phyloP scores from a whole-genome alignment of 2,797 vertebrate genomes.

The Anniella stebbinsi region DNA sequence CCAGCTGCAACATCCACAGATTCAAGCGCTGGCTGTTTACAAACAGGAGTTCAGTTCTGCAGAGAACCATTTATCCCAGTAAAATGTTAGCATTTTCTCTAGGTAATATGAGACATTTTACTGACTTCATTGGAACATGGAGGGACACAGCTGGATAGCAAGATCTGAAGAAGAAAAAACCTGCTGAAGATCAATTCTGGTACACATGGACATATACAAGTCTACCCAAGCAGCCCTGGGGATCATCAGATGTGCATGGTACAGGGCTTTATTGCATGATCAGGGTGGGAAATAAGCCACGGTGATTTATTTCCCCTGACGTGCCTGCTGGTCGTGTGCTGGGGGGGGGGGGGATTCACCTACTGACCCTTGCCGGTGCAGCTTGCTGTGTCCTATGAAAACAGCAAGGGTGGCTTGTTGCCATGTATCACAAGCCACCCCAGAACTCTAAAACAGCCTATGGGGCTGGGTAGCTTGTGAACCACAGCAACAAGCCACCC shows the following conservation, averaged over 20 bases:
- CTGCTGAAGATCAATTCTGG: neutral
- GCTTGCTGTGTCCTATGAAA: no score
- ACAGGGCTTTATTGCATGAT: no score
- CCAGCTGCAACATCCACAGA: conserved; percentile 7
- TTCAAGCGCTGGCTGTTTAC: neutral
- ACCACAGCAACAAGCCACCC: no score
- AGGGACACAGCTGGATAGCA: neutral
- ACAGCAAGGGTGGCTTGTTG: no score
- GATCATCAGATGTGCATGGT: neutral
- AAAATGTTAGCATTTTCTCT: neutral
- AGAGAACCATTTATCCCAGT: neutral
- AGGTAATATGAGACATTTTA: neutral
- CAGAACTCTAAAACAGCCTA: no score
- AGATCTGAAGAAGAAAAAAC: neutral
- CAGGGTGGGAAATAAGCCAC: no score
- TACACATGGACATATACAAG: neutral
- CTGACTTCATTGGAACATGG: neutral
- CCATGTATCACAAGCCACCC: no score
- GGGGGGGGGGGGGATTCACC: no score
- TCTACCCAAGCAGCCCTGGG: neutral
- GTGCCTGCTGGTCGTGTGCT: no score
- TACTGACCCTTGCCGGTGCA: no score
- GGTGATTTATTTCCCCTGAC: no score
- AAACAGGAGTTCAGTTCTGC: neutral
- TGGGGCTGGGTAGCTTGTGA: no score